Evolutionary conservation across 1,140 invertebrate species (phyloP).

Genomic region (Bombus sibiricus): DNA sequence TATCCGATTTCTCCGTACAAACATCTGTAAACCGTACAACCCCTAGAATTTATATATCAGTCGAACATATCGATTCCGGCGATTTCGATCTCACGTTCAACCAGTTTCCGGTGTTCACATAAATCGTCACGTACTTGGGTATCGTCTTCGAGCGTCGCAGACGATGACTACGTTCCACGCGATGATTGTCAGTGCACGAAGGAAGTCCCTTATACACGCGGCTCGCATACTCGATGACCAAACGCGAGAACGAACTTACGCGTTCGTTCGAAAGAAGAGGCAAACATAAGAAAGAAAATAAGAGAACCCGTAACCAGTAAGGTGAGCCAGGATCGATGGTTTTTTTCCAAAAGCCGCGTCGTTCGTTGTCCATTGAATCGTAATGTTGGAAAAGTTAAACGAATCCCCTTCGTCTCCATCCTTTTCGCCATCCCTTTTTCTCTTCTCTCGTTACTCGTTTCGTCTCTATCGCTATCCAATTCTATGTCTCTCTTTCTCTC

Average conservation of each 20-base stretch:
- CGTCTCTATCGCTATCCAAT: too few species aligned
- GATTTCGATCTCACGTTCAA: constrained; percentile 49
- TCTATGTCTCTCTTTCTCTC: neutral
- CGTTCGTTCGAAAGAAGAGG: constrained; percentile 2
- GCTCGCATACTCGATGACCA: constrained; percentile 51
- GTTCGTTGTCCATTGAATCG: constrained; percentile 42
- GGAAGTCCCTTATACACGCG: constrained; percentile 55
- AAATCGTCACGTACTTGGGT: constrained; percentile 51
- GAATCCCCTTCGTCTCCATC: neutral
- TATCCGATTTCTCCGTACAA: neutral
- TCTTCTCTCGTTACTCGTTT: neutral
- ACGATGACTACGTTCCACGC: constrained; percentile 35
- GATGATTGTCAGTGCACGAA: constrained; percentile 57
- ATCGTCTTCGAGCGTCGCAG: constrained; percentile 26
- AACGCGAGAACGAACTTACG: neutral
- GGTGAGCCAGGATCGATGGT: constrained; percentile 36
- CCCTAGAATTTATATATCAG: neutral
- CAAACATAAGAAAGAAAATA: neutral
- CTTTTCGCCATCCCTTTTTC: neutral
- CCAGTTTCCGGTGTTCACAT: constrained; percentile 45
- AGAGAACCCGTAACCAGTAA: neutral
- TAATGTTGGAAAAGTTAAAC: constrained; percentile 46
- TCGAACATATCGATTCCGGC: neutral
- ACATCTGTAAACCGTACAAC: neutral
- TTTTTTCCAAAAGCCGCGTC: constrained; percentile 40